phyloP scores from a whole-genome alignment of 2,888 invertebrate genomes.

The Polyommatus iphigenia region DNA sequence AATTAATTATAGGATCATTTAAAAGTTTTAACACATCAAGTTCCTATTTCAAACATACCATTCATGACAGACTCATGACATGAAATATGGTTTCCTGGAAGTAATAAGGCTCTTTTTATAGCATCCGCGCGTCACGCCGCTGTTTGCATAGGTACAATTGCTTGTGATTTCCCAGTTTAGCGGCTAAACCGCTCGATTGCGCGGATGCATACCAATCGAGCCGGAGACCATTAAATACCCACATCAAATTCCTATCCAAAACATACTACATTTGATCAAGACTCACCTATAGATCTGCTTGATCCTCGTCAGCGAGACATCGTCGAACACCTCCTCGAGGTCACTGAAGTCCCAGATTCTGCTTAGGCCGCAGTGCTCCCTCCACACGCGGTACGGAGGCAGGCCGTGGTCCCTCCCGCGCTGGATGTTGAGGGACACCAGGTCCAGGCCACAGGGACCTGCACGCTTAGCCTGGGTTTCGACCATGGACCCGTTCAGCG shows the following conservation, averaged over 20 bases:
- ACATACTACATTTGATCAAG: not conserved
- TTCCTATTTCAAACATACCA: too few relatives aligned
- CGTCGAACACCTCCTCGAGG: conserved; percentile 83
- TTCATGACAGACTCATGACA: too few relatives aligned
- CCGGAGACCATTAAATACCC: too few relatives aligned
- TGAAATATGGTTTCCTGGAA: too few relatives aligned
- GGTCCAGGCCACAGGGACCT: conserved; percentile 86
- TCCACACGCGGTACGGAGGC: conserved; percentile 88
- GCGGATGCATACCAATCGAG: too few relatives aligned
- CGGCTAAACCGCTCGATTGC: too few relatives aligned
- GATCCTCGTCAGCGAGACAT: conserved; percentile 82
- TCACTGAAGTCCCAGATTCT: conserved; percentile 83
- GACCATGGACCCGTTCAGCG: not conserved
- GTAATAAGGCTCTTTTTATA: too few relatives aligned
- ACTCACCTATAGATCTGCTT: conserved; percentile 82
- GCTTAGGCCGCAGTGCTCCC: conserved; percentile 86
- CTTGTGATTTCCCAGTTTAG: too few relatives aligned
- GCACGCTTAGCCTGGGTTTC: conserved; percentile 38
- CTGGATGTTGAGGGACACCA: conserved; percentile 93
- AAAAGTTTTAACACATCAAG: not conserved
- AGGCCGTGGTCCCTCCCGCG: conserved; percentile 94
- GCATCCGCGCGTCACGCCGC: too few relatives aligned
- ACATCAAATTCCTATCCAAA: not conserved
- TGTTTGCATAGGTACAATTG: too few relatives aligned
- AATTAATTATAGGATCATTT: not conserved